Base-by-base conservation (phyloP, 92 coral and sea anemone species). In the Nematostella vectensis region DNA sequence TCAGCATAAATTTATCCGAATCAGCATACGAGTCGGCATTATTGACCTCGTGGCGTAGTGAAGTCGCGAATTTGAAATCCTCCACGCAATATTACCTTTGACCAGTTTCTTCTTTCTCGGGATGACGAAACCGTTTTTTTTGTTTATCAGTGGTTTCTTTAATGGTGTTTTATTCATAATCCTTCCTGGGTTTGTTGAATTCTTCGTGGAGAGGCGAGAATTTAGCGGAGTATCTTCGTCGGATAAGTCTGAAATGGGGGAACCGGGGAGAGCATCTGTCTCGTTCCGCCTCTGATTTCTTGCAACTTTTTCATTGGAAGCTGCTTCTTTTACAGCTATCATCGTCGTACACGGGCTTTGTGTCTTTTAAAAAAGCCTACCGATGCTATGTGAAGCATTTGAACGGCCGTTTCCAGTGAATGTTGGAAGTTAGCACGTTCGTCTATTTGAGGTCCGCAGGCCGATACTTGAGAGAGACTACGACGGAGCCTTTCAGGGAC, bases 31-130 rank as follows among this genome's bases (percentile, higher is more conserved):
- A n/a, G n/a, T n/a, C n/a, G n/a, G n/a, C n/a, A n/a, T n/a, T n/a
- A n/a, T n/a, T n/a, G n/a, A n/a, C n/a, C n/a, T n/a, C n/a, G n/a
- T n/a, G n/a, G n/a, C n/a, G n/a, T n/a, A n/a, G n/a, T n/a, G n/a
- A n/a, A n/a, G n/a, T n/a, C n/a, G n/a, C n/a, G n/a, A n/a, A n/a
- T n/a, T n/a, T n/a, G n/a, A n/a, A n/a, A n/a, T n/a, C n/a, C n/a
- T n/a, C n/a, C n/a, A n/a, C n/a, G n/a, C n/a, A n/a, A n/a, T n/a
- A n/a, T 8, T 62, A 88, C 96, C 96, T 38, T 73, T 75, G 1
- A 75, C 67, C 33, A 76, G 78, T 56, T 85, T 75, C 54, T 88
- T 83, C 56, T 84, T 88, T 27, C 88, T 72, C 2, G 96, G 96
- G 47, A 88, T 87, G 1, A 83, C 93, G 64, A 87, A 87, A 0